These are phyloP conservation scores for Halisarca cf. caerulea DNA, from an alignment of 37 sponge, comb jelly and placozoan genomes.

Conservation along the genomic window DNA sequence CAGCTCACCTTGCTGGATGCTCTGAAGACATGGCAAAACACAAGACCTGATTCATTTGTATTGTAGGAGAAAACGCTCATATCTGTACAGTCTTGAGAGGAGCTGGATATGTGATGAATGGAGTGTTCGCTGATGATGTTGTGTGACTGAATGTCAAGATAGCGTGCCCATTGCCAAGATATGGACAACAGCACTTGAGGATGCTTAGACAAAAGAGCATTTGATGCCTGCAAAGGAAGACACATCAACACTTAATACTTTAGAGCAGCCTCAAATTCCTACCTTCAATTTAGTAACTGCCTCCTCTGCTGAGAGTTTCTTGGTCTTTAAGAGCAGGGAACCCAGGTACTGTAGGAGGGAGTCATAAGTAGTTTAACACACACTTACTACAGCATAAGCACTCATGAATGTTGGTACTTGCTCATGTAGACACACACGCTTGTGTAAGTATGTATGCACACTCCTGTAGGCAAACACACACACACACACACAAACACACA, in stretches of 20 bases:
- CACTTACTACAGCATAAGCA: too few species aligned
- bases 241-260: too few species aligned
- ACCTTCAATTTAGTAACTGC: conserved; percentile 19
- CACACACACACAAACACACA: not conserved
- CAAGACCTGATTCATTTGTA: conserved; percentile 66
- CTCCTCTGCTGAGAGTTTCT: not conserved
- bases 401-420: too few species aligned
- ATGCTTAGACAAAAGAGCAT: conserved; percentile 51
- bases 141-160: conserved; percentile 49
- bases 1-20: conserved; percentile 36
- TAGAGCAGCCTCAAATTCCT: too few species aligned
- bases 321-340: conserved; percentile 44
- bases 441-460: too few species aligned
- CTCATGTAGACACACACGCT: not conserved
- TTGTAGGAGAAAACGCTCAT: conserved; percentile 79
- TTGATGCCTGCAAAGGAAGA: conserved; percentile 40
- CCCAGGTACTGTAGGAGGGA: conserved; percentile 94
- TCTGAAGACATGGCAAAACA: conserved; percentile 86
- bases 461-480: not conserved
- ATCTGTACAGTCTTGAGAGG: conserved; percentile 72
- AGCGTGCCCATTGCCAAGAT: conserved; percentile 80
- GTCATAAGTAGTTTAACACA: not conserved
- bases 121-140: conserved; percentile 71
- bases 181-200: conserved; percentile 75
- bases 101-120: conserved; percentile 77